Conservation (phyloP, 2,888 invertebrate species). For the Cyclophora albipunctata region DNA sequence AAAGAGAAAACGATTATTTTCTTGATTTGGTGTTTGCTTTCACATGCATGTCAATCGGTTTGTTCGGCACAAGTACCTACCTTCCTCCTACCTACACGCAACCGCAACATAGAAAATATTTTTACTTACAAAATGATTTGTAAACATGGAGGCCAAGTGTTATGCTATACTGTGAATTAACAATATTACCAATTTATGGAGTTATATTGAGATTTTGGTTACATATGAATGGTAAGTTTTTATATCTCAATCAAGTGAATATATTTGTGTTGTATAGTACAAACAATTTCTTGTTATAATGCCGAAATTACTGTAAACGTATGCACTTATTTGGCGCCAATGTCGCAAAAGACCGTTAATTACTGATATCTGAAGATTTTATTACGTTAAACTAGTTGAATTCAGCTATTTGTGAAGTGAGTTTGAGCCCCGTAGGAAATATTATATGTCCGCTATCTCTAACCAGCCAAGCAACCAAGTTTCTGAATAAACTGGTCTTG, state of each 20-base stretch:
- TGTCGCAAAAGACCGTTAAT: conserved; percentile 66
- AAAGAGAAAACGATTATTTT: conserved; percentile 36
- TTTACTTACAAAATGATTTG: conserved; percentile 63
- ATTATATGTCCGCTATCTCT: conserved; percentile 18
- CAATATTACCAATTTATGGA: conserved; percentile 20
- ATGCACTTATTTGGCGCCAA: conserved; percentile 75
- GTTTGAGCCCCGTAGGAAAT: conserved; percentile 9
- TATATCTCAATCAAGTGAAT: conserved; percentile 6
- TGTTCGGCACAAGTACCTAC: conserved; percentile 53
- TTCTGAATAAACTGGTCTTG: conserved; percentile 59
- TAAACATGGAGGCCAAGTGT: conserved; percentile 73
- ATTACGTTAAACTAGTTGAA: conserved; percentile 21
- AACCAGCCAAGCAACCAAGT: conserved; percentile 25
- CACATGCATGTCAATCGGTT: too few species aligned
- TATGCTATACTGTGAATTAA: conserved; percentile 42
- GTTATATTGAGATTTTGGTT: conserved; percentile 15
- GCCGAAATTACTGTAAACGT: conserved; percentile 53
- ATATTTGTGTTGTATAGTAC: conserved; percentile 8
- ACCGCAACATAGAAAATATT: conserved; percentile 30
- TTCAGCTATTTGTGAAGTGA: neutral
- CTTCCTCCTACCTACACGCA: conserved; percentile 44
- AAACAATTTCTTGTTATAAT: conserved; percentile 17
- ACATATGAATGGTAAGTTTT: conserved; percentile 36
- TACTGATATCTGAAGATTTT: conserved; percentile 9
- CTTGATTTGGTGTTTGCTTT: too few species aligned